Evolutionary conservation across 2,113 vertebrate genomes (phyloP).

Genomic region (Callaeas wilsoni): DNA sequence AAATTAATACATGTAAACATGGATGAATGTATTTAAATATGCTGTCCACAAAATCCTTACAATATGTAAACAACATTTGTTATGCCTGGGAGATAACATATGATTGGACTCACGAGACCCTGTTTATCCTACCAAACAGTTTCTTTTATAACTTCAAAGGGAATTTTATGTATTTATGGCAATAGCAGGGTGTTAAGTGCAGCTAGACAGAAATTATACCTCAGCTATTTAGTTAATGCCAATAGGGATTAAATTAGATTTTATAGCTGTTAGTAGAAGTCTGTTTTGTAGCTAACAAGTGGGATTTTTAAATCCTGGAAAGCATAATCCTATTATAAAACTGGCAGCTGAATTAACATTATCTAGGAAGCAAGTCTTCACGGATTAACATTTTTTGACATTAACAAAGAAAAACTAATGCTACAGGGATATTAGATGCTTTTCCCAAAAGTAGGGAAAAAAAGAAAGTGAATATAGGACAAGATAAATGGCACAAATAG

Average conservation of each 20-base stretch:
- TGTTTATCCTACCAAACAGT: constrained; percentile 70
- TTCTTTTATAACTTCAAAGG: constrained; percentile 77
- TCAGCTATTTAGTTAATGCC: constrained; percentile 76
- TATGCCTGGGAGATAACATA: constrained; percentile 72
- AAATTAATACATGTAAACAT: constrained; percentile 71
- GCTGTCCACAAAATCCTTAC: constrained; percentile 70
- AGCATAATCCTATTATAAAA: constrained; percentile 81
- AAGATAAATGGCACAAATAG: constrained; percentile 54
- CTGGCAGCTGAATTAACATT: constrained; percentile 77
- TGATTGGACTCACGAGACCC: constrained; percentile 73
- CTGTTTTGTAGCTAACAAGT: constrained; percentile 79
- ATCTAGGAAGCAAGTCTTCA: constrained; percentile 70
- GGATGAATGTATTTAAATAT: constrained; percentile 73
- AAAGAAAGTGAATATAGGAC: constrained; percentile 50
- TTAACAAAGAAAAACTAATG: constrained; percentile 75
- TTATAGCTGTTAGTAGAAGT: constrained; percentile 76
- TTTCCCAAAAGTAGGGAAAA: constrained; percentile 62
- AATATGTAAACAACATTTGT: constrained; percentile 78
- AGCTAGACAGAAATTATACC: constrained; percentile 74
- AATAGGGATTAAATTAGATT: constrained; percentile 79
- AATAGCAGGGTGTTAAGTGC: constrained; percentile 72
- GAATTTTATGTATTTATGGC: constrained; percentile 75
- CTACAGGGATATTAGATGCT: constrained; percentile 70
- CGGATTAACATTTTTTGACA: constrained; percentile 74
- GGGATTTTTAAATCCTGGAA: constrained; percentile 79